Base-by-base conservation (phyloP, 2,113 vertebrate genomes). In the Arvicanthis niloticus region DNA sequence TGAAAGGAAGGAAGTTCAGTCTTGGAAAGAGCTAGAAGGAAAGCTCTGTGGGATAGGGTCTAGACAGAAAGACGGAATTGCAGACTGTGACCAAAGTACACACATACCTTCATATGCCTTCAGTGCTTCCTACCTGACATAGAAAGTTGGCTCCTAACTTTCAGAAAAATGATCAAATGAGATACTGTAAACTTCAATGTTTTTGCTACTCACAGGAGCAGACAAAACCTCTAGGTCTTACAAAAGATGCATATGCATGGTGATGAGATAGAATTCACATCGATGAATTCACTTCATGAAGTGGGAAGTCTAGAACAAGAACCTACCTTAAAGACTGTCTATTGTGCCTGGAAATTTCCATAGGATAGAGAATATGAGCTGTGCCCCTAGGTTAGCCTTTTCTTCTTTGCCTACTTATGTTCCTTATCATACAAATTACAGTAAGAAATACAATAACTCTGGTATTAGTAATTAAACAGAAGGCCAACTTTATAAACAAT, bases 191-290 rank as follows among this genome's bases (percentile, higher is more conserved):
- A 58, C 48, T 80, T 53, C 67, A 65, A 19, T 68, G 19, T 51
- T 82, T 81, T 82, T 4, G 62, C 70, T 72, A 21, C n/a, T 65
- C n/a, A 24, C 5, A 48, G 37, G 31, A 91, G 7, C 87, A 62
- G 76, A 94, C 53, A n/a, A 88, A 42, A 88, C 24, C n/a, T 37
- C 34, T 90, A 16, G 16, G 21, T 37, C 73, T 58, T 13, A 81
- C n/a, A 65, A 89, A 2, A 95, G 80, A 68, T 89, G 42, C 13
- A 86, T 21, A n/a, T 93, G 45, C 67, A 89, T 67, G 22, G 29
- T 9, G 15, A 11, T 75, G 13, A 75, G 22, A 85, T 84, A 68
- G 3, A 60, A 68, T 53, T 88, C 77, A 58, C 22, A 89, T 13
- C 24, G 67, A 45, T 26, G 31, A 82, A 6, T 19, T 78, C 48